These are phyloP conservation scores for Cancer borealis DNA, from an alignment of 2,888 invertebrate genomes.

Conservation along the genomic window DNA sequence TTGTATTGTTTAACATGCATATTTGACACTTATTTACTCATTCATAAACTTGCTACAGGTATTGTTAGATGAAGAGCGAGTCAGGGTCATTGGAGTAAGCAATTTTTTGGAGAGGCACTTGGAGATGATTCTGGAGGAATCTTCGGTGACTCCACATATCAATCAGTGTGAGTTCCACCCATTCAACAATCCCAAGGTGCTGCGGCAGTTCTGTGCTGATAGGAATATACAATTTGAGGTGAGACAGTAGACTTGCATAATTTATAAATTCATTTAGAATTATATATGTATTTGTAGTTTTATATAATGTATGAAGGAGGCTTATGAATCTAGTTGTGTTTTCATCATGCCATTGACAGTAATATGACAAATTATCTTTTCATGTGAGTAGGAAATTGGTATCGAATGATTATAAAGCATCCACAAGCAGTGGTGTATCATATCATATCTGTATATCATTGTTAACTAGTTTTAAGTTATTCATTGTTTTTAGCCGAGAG, in stretches of 20 bases:
- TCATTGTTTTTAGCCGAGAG: too few relatives aligned
- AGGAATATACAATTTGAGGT: slow-evolving; percentile 79
- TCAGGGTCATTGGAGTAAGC: slow-evolving; percentile 80
- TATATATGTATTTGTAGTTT: neutral
- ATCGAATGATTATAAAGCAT: neutral
- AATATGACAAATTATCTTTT: neutral
- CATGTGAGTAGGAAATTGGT: neutral
- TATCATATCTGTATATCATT: too few relatives aligned
- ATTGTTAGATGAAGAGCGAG: slow-evolving; percentile 79
- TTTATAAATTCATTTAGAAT: neutral
- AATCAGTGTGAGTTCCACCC: slow-evolving; percentile 81
- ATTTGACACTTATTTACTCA: neutral
- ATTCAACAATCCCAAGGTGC: slow-evolving; percentile 79
- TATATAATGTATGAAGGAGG: neutral
- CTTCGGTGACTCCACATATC: slow-evolving; percentile 79
- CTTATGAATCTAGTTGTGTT: neutral
- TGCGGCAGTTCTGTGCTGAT: slow-evolving; percentile 79
- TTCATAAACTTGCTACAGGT: slow-evolving; percentile 61
- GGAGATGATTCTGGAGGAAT: slow-evolving; percentile 79
- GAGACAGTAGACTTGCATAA: neutral
- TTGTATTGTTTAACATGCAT: neutral
- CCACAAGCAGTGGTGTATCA: too few relatives aligned
- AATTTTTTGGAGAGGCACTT: slow-evolving; percentile 79
- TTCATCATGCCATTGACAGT: neutral
- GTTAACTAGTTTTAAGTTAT: too few relatives aligned